Evolutionary conservation across 2,888 invertebrate species (phyloP), one percentile per base, ranked within the genome.

Genomic region (Minunthozetes semirufus): DNA sequence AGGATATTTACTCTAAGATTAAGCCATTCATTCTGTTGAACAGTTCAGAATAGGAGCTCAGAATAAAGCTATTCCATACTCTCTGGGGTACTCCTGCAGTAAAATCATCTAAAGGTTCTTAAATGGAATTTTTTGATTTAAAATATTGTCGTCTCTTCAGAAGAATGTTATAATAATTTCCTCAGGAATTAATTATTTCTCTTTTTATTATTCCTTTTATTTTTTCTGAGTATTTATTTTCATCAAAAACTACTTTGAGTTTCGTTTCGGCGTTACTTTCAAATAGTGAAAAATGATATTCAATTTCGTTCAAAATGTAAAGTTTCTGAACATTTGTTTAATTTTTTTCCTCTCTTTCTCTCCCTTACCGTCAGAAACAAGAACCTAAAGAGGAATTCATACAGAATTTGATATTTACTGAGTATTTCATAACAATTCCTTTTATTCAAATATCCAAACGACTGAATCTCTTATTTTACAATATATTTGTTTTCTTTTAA

Each of bases 181-280:
- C 63, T 63, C 17, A 63, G 63, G 63, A 63, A 33, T 63, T 63
- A 63, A 63, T 63, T 63, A 63, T 33, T 63, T 63, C 17, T 29
- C 11, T 29, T 29, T 48, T 22, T 56, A 56, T 56, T 13, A 9
- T 22, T 50, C 11, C 6, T 56, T 56, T 56, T 19, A 29, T 63
- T 29, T 38, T 63, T 27, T 63, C 50, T 25, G 6, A 22, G 22
- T 56, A 13, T 56, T 56, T 56, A 11, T 56, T 22, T 50, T 56
- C 56, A 56, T 22, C 19, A 25, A 22, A 13, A 19, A 56, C 11
- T 22, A 56, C 56, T 56, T 56, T 50, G 2, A 17, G 15, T 48
- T 48, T 48, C 13, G n/a, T 50, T 19, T 50, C 50, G 50, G 5
- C 50, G n/a, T 50, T 50, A 50, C 50, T 19, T n/a, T 50, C 19